Percentiles rank a stretch among this genome's conserved stretches.
phyloP scores from a whole-genome alignment of 2,888 invertebrate species.

The Conistra vaccinii region DNA sequence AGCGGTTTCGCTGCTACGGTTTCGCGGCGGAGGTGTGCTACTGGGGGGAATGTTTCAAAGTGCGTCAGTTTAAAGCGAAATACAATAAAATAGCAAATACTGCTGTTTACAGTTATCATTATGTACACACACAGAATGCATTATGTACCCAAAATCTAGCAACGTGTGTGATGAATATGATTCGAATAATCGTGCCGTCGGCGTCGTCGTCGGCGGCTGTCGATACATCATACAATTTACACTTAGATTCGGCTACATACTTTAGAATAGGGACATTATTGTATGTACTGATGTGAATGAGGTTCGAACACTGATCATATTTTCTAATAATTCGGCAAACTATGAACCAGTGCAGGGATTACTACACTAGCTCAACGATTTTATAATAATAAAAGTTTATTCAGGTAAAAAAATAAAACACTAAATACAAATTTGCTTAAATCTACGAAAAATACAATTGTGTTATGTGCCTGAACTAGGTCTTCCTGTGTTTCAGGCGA shows the following conservation, averaged over 20 bases:
- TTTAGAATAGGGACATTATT: neutral
- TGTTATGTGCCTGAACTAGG: no score
- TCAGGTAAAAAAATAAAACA: no score
- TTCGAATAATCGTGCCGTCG: neutral
- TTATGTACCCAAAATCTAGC: neutral
- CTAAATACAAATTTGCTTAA: no score
- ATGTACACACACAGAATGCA: neutral
- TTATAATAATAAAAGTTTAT: no score
- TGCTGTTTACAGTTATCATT: neutral
- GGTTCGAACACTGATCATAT: neutral
- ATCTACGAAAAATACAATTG: no score
- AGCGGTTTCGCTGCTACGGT: no score
- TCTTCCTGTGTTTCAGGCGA: no score
- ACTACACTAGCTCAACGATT: neutral
- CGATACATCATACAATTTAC: neutral
- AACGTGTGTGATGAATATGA: no score
- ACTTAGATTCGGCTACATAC: neutral
- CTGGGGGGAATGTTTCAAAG: neutral
- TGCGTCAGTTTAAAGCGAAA: neutral
- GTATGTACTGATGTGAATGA: neutral
- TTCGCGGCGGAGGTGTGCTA: no score
- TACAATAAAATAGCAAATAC: neutral
- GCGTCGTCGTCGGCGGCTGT: no score
- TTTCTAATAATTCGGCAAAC: conserved; percentile 12
- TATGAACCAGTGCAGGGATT: neutral